Conservation (phyloP, 2,113 vertebrate species). For the Monarcha castaneiventris region DNA sequence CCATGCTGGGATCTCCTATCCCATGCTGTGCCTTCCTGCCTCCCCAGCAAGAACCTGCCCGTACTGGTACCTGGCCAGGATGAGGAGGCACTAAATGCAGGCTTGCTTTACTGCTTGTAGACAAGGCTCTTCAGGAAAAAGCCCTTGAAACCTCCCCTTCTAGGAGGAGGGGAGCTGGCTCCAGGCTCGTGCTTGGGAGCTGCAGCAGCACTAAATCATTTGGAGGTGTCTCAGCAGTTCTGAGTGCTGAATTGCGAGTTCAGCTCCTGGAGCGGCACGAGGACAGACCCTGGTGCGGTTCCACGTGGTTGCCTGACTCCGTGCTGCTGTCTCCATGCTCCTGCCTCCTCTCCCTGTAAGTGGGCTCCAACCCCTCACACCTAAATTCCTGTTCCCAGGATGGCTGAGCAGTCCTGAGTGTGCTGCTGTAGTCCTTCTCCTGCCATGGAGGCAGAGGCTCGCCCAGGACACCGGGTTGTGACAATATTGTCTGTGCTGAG, state of each 20-base stretch:
- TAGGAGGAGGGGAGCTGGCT: background rate
- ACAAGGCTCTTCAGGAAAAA: background rate
- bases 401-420: background rate
- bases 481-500: background rate
- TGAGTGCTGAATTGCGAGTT: background rate
- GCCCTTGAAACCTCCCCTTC: background rate
- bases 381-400: background rate
- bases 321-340: background rate
- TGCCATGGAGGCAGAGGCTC: background rate
- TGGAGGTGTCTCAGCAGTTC: conserved; percentile 20
- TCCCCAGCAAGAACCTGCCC: background rate
- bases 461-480: accelerated
- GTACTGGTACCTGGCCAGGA: accelerated
- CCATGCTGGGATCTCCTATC: background rate
- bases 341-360: background rate
- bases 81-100: background rate
- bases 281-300: accelerated
- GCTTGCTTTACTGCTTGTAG: background rate
- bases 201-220: background rate
- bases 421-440: background rate
- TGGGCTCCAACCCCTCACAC: background rate
- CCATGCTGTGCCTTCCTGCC: background rate
- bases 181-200: background rate
- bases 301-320: accelerated
- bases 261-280: accelerated